A percentile compares a stretch with the other conserved stretches of the same genome.
Evolutionary conservation across 2,113 vertebrate genomes (phyloP).

Genomic region (Bettongia penicillata): DNA sequence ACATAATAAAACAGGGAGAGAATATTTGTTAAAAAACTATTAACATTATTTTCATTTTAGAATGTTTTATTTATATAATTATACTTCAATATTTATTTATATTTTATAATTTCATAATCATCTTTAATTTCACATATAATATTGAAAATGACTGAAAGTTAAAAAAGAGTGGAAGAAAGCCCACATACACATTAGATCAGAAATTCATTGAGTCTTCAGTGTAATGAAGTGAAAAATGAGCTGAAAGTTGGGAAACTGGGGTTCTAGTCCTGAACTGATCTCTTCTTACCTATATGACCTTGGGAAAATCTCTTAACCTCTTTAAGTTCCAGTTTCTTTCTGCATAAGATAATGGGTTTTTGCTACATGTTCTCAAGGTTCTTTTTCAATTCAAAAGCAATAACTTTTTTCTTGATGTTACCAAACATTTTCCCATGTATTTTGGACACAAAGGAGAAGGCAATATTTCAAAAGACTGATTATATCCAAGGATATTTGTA

Average conservation of each 20-base stretch:
- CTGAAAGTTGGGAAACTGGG: not conserved
- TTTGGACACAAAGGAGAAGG: not conserved
- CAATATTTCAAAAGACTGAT: not conserved
- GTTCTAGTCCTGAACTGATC: not conserved
- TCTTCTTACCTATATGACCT: not conserved
- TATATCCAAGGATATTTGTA: not conserved
- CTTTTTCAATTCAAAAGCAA: not conserved
- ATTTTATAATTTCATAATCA: not conserved
- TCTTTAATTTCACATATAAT: not conserved
- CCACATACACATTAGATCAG: not conserved
- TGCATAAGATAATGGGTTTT: not conserved
- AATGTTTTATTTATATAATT: not conserved
- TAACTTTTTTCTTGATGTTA: not conserved
- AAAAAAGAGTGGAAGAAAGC: not conserved
- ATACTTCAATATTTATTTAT: not conserved
- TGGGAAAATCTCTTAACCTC: not conserved
- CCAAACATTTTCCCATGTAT: not conserved
- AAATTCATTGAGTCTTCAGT: not conserved
- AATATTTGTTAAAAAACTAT: not conserved
- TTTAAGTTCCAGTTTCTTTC: not conserved
- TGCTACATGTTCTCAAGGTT: not conserved
- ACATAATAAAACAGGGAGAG: not conserved
- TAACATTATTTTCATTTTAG: not conserved
- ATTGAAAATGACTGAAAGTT: not conserved
- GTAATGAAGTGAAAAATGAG: not conserved